Evolutionary conservation across 1,140 invertebrate genomes (phyloP), one percentile per base, ranked within the genome.

Genomic region (Polyergus mexicanus): DNA sequence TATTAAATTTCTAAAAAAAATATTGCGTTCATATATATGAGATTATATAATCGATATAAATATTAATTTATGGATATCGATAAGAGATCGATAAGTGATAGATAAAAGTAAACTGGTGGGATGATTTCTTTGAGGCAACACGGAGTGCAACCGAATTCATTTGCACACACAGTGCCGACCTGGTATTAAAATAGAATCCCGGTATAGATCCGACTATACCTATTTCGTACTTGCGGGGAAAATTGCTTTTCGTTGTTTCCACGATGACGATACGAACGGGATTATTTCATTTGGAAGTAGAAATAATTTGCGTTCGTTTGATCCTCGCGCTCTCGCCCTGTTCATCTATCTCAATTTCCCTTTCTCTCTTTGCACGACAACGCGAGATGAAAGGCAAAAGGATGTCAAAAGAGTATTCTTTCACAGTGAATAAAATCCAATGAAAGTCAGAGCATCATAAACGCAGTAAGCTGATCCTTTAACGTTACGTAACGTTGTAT

Each of bases 281-380:
- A 89, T 89, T 88, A 86, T 89, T 89, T 88, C 87, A 69, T 80
- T 80, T 86, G 62, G 65, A 86, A 86, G 86, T 68, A 68, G 88
- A 88, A 89, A 89, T 88, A 74, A 89, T 89, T 89, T 88, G 80
- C 66, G 35, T 62, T 44, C 87, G 88, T 89, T 89, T 88, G 88
- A 89, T 88, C 88, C 63, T 65, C 47, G 54, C 25, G 54, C 68
- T 89, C 41, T 75, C 65, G 13, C 60, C 44, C 47, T 35, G 68
- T 56, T 51, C 88, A 74, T 77, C 86, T 68, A 56, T 86, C 78
- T 47, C 22, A 44, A 86, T 71, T 78, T 81, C 88, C 83, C 88
- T 86, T 74, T 83, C 54, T 83, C 78, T 83, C 78, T 83, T 72
- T 66, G 62, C 44, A 66, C 54, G 78, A 83, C 78, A 83, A 74